Base-by-base conservation (phyloP, 2,113 vertebrate species). In the Syngnathus scovelli region DNA sequence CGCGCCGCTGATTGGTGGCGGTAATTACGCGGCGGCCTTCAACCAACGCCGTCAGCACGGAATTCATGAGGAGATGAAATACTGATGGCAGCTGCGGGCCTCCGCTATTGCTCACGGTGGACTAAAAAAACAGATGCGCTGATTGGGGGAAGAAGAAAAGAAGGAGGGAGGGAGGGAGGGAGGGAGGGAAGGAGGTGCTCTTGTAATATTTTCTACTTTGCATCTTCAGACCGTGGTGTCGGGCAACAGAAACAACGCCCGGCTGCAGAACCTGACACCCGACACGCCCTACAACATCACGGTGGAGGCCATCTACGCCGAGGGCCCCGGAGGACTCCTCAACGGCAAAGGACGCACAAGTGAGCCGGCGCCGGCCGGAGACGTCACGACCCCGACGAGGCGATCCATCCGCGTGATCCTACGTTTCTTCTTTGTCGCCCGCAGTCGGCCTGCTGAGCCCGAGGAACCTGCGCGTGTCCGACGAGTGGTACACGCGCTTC, bases 401-500 rank as follows among this genome's bases (percentile, higher is more conserved):
- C 13, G 6, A 11, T 7, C 11, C 4, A 2, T 5, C 12, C 33
- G 55, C 15, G 6, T 3, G 6, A 37, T n/a, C 1, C 48, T 3
- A 9, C 19, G 7, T 51, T 51, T 19, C 18, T 7, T 59, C 23
- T 59, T 59, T 75, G 15, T 86, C 81, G 27, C 7, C 23, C 27
- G 55, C 55, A 99, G 97, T 94, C 64, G 95, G 92, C 27, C 82
- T 98, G 49, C 83, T 96, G 87, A 93, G 92, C 60, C 97, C 97
- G 77, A 93, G 92, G 80, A 97, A 95, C 86, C 94, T 99, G 23
- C 93, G 93, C 0, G 89, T 99, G 67, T 95, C 94, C 4, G 96
- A 99, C n/a, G 97, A 99, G 82, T 98, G 95, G 96, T 99, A 98
- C 78, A 99, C 97, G 2, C 89, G 96, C 12, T 99, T 99, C 92